Conservation (phyloP, 35 echinoderm and acorn worm genomes). For the Chiridota heheva region DNA sequence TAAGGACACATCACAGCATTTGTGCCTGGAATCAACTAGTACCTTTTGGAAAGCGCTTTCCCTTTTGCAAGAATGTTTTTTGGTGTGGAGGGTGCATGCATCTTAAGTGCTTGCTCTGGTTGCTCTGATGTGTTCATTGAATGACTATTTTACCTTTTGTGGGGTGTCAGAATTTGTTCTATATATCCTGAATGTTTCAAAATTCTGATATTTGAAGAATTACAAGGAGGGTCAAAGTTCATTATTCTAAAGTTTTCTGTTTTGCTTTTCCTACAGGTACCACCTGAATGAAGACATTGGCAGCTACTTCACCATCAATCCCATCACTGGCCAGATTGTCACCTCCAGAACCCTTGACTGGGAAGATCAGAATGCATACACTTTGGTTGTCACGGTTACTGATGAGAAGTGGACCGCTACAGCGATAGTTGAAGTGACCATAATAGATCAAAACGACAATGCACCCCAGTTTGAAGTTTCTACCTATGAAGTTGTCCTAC, state of each 20-base stretch:
- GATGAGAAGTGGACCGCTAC: conserved; percentile 47
- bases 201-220: no score
- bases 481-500: conserved; percentile 41
- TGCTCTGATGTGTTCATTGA: no score
- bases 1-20: no score
- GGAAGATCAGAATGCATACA: conserved; percentile 65
- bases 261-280: conserved; percentile 59
- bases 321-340: conserved; percentile 70
- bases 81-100: no score
- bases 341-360: conserved; percentile 76
- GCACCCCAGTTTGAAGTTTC: conserved; percentile 54
- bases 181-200: no score
- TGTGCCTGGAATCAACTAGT: no score
- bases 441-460: conserved; percentile 86
- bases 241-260: not conserved
- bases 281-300: conserved; percentile 71
- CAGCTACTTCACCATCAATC: conserved; percentile 85
- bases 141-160: no score
- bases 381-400: conserved; percentile 65
- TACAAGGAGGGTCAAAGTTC: no score
- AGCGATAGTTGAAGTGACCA: conserved; percentile 57
- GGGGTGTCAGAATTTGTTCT: no score
- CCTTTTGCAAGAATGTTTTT: no score
- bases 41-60: no score
- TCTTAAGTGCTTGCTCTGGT: no score